Evolutionary conservation across 2,888 invertebrate genomes (phyloP).

Genomic region (Polydesmus complanatus): DNA sequence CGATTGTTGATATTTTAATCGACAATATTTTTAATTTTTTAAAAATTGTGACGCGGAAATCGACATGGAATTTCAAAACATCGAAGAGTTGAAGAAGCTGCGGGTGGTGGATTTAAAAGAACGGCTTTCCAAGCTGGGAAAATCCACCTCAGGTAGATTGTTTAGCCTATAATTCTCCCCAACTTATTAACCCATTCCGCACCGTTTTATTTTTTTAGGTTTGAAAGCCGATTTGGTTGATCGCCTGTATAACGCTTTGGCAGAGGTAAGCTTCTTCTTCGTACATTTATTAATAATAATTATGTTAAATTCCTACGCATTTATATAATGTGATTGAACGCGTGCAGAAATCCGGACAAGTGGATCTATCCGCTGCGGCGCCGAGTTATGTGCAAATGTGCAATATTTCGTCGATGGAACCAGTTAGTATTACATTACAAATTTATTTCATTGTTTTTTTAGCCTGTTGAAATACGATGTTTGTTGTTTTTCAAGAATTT

Average conservation of each 20-base stretch:
- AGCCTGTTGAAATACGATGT: no score
- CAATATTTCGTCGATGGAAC: neutral
- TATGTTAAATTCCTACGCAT: neutral
- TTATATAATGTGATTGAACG: neutral
- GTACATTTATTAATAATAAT: no score
- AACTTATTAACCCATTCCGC: neutral
- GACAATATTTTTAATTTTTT: no score
- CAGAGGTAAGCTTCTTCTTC: neutral
- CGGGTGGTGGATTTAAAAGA: constrained; percentile 18
- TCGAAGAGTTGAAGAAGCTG: constrained; percentile 14
- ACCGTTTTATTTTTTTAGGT: constrained; percentile 3
- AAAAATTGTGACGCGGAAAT: no score
- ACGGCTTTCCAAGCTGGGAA: constrained; percentile 13
- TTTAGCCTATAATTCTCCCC: neutral
- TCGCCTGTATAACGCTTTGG: constrained; percentile 11
- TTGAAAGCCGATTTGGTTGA: constrained; percentile 17
- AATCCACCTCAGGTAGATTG: constrained; percentile 15
- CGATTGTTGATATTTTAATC: no score
- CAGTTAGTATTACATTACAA: no score
- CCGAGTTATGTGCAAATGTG: neutral
- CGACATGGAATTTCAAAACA: constrained; percentile 11
- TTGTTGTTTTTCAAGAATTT: no score
- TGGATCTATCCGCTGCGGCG: neutral
- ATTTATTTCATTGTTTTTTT: neutral
- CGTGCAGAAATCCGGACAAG: neutral